Conservation (phyloP, 2,888 invertebrate species). For the Drosophila heteroneura region DNA sequence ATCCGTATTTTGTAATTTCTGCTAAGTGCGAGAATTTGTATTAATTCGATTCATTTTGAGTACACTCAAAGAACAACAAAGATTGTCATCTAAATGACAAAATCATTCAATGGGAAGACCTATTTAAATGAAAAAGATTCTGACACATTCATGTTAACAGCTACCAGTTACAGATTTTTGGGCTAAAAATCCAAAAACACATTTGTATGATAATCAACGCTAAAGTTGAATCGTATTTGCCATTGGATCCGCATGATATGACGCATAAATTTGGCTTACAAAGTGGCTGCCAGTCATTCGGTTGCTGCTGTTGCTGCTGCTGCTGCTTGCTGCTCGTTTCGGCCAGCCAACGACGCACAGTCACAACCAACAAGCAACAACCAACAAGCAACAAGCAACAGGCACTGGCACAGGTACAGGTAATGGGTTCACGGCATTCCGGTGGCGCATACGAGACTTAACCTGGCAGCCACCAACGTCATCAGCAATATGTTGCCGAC, state of each 20-base stretch:
- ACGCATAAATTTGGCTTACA: constrained; percentile 76
- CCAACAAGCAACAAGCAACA: constrained; percentile 18
- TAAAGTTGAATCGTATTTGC: constrained; percentile 46
- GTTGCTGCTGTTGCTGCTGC: not conserved
- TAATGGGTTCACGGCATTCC: constrained; percentile 80
- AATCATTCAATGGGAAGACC: not conserved
- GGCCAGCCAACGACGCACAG: constrained; percentile 53
- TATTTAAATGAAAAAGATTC: constrained; percentile 19
- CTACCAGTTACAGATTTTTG: constrained; percentile 33
- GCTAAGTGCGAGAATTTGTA: not conserved
- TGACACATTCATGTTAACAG: constrained; percentile 21
- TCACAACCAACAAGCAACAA: not conserved
- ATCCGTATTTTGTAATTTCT: not conserved
- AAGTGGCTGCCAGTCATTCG: constrained; percentile 43
- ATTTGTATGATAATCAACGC: constrained; percentile 40
- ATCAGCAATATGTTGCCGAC: constrained; percentile 73
- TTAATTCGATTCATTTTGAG: not conserved
- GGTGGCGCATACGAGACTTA: constrained; percentile 76
- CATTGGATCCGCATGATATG: constrained; percentile 57
- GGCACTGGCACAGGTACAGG: constrained; percentile 42
- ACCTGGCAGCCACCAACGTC: constrained; percentile 64
- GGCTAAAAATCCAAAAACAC: constrained; percentile 16
- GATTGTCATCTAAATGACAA: constrained; percentile 31
- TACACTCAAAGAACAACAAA: constrained; percentile 7
- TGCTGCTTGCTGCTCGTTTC: constrained; percentile 1